Evolutionary conservation across 2,888 invertebrate genomes (phyloP), one percentile per base, ranked within the genome.

Genomic region (Andrena bucephala): DNA sequence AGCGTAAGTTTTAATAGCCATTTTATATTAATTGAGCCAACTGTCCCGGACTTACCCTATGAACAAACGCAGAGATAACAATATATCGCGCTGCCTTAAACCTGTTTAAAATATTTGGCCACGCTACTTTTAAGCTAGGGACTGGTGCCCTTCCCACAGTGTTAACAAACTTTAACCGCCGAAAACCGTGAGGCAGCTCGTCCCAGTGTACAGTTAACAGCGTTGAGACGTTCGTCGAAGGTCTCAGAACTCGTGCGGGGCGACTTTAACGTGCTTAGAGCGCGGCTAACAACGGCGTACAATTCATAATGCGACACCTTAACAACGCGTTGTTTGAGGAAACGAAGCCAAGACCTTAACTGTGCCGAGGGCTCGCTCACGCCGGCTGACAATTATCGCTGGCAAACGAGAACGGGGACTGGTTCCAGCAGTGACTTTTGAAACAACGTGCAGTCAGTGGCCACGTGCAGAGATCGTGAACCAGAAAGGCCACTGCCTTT

Each of bases 361-460:
- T n/a, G 36, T 59, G 54, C 36, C 52, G 52, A 20, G 29, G 42
- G 36, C 59, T 69, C 36, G 36, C 59, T 69, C 42, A 27, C 69
- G 20, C 42, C 33, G 31, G 63, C 24, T 33, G 52, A 72, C 50
- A 72, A 72, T 72, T 72, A 71, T 71, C 71, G 72, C 52, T 4
- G 24, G 24, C 27, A 24, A 27, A 24, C 57, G 24, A 57, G 57
- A 57, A 57, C 24, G 13, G 57, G 24, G 10, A 27, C 57, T 20
- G 57, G 16, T 5, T 42, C 16, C 42, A 42, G 42, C 10, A 20
- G 20, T 57, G 24, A 57, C 13, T 57, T 57, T 57, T 57, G 24
- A 10, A 57, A 57, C 24, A 27, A 42, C 16, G 42, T 1, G 24
- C 52, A 20, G 52, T 20, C 57, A 57, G 24, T 57, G 27, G 57